Evolutionary conservation across 2,797 vertebrate genomes (phyloP).

Genomic region (Synaphobranchus kaupii): DNA sequence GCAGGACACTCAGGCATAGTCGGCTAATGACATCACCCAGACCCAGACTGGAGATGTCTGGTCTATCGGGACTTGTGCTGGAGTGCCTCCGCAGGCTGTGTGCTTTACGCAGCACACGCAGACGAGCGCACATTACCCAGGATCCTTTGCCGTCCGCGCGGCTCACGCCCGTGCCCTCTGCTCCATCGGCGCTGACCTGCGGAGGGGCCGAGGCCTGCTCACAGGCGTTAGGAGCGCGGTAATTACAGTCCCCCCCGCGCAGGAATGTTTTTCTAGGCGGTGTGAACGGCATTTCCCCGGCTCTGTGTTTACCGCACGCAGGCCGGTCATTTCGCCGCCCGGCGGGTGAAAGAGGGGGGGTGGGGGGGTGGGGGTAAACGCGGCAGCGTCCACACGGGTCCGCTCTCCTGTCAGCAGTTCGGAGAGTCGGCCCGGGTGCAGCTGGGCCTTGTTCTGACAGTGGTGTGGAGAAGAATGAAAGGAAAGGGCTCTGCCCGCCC

Average conservation of each 20-base stretch:
- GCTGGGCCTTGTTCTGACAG: background rate
- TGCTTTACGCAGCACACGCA: slow-evolving; percentile 15
- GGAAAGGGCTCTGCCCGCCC: background rate
- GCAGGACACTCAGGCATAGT: background rate
- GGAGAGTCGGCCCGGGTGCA: background rate
- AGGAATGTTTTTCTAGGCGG: slow-evolving; percentile 52
- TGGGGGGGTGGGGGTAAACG: background rate
- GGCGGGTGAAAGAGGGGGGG: background rate
- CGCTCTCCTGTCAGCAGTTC: background rate
- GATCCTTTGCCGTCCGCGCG: background rate
- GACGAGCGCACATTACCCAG: slow-evolving; percentile 5
- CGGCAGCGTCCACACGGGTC: background rate
- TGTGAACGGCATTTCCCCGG: slow-evolving; percentile 53
- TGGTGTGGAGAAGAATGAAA: background rate
- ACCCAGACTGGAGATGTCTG: background rate
- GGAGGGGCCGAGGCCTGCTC: background rate
- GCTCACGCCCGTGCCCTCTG: background rate
- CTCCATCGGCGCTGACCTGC: background rate
- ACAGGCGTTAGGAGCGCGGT: slow-evolving; percentile 41
- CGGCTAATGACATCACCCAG: background rate
- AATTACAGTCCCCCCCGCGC: slow-evolving; percentile 58
- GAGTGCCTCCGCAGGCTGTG: background rate
- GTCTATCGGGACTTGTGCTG: background rate
- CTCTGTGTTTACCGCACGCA: background rate
- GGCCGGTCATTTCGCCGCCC: background rate